Percentiles rank a stretch among this genome's conserved stretches.
Evolutionary conservation across 2,888 invertebrate genomes (phyloP).

Genomic region (Agriopis leucophaearia): DNA sequence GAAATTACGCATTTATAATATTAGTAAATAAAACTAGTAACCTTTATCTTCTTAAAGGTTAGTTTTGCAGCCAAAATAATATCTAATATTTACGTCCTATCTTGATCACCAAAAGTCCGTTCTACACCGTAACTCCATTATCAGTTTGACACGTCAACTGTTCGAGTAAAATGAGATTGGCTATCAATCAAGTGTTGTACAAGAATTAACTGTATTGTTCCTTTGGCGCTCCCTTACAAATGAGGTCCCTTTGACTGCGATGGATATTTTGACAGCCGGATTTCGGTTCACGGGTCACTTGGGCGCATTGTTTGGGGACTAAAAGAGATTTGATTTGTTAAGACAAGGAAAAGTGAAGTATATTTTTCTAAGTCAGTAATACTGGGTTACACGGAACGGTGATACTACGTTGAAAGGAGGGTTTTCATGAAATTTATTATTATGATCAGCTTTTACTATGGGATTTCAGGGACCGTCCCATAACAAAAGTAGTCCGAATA

Average conservation of each 20-base stretch:
- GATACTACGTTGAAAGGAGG: no score
- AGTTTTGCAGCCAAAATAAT: background rate
- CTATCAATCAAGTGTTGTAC: conserved; percentile 78
- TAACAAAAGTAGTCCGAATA: no score
- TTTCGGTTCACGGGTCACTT: conserved; percentile 62
- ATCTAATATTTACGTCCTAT: background rate
- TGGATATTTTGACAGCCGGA: conserved; percentile 65
- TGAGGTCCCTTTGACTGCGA: conserved; percentile 62
- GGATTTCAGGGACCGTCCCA: no score
- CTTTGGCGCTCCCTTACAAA: conserved; percentile 71
- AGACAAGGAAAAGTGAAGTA: conserved; percentile 18
- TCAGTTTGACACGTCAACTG: conserved; percentile 69
- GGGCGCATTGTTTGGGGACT: conserved; percentile 42
- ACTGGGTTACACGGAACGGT: no score
- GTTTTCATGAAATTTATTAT: no score
- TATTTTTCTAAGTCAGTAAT: conserved; percentile 3
- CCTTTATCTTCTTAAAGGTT: no score
- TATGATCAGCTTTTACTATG: no score
- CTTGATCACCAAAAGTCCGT: background rate
- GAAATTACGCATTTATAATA: no score
- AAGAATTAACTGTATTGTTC: conserved; percentile 82
- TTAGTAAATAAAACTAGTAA: no score
- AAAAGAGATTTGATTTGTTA: conserved; percentile 47
- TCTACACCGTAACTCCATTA: conserved; percentile 22
- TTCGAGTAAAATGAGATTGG: conserved; percentile 60